Percentiles rank a stretch among this genome's conserved stretches.
Evolutionary conservation across 2,888 invertebrate species (phyloP).

Genomic region (Steinernema carpocapsae): DNA sequence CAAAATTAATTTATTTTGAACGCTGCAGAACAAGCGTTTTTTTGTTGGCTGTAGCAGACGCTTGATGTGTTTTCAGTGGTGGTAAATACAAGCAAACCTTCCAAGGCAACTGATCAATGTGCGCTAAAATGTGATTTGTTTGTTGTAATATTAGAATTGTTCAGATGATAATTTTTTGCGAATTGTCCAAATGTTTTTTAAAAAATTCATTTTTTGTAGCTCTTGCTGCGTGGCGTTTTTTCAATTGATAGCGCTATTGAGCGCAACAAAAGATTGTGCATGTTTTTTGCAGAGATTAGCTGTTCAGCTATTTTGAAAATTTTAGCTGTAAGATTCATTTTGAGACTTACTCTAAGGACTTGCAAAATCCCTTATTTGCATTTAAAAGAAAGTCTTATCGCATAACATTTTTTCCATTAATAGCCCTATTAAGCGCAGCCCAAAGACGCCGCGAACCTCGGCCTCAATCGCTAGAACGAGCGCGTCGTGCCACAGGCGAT

Average conservation of each 20-base stretch:
- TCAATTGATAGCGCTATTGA: neutral
- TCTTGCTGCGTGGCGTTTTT: neutral
- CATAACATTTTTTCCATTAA: neutral
- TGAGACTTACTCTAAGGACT: neutral
- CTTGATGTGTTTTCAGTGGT: too few species aligned
- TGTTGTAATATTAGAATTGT: neutral
- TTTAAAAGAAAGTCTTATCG: neutral
- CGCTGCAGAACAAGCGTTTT: too few species aligned
- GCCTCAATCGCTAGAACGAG: neutral
- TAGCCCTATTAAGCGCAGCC: conserved; percentile 7
- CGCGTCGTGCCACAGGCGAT: conserved; percentile 22
- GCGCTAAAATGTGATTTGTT: too few species aligned
- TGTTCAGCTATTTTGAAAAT: neutral
- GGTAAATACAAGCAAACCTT: too few species aligned
- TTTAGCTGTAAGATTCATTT: too few species aligned
- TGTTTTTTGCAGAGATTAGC: neutral
- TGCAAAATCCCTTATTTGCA: neutral
- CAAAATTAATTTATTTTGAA: too few species aligned
- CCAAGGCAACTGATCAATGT: too few species aligned
- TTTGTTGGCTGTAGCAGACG: too few species aligned
- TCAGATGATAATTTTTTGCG: neutral
- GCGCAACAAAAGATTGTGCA: neutral
- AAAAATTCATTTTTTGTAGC: neutral
- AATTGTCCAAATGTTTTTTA: neutral
- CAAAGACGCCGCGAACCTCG: neutral